phyloP scores from a whole-genome alignment of 1,140 invertebrate species.

The Ditylenchus dipsaci region DNA sequence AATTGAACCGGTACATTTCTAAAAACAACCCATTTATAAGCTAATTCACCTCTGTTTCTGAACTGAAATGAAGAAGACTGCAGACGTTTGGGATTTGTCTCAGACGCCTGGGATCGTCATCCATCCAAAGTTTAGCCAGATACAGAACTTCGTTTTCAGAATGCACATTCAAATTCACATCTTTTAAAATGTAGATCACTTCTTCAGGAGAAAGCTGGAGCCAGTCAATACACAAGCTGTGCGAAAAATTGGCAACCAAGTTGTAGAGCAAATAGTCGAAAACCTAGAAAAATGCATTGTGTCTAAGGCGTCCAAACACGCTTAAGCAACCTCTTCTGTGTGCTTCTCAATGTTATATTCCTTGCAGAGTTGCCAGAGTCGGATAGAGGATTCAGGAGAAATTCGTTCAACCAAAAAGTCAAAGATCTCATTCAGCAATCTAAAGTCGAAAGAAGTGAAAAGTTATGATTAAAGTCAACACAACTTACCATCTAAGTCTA shows the following conservation, averaged over 20 bases:
- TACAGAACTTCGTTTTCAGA: not conserved
- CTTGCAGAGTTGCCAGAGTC: not conserved
- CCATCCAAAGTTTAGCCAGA: not conserved
- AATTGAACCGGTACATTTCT: no score
- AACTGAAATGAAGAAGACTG: not conserved
- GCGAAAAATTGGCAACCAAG: not conserved
- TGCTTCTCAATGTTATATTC: not conserved
- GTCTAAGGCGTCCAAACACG: not conserved
- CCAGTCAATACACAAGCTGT: not conserved
- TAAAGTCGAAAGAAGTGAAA: not conserved
- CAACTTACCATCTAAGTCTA: not conserved
- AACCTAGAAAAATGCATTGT: not conserved
- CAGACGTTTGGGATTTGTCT: not conserved
- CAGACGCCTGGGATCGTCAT: not conserved
- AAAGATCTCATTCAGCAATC: not conserved
- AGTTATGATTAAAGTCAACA: not conserved
- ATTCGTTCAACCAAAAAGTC: not conserved
- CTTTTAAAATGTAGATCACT: not conserved
- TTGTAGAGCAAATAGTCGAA: conserved; percentile 1
- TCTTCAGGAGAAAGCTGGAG: not conserved
- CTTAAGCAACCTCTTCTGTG: not conserved
- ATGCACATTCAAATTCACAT: not conserved
- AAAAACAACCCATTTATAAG: not conserved
- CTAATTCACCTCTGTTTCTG: not conserved
- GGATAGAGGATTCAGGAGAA: not conserved